Evolutionary conservation across 2,113 vertebrate genomes (phyloP), one percentile per base, ranked within the genome.

Genomic region (Macquaria australasica): DNA sequence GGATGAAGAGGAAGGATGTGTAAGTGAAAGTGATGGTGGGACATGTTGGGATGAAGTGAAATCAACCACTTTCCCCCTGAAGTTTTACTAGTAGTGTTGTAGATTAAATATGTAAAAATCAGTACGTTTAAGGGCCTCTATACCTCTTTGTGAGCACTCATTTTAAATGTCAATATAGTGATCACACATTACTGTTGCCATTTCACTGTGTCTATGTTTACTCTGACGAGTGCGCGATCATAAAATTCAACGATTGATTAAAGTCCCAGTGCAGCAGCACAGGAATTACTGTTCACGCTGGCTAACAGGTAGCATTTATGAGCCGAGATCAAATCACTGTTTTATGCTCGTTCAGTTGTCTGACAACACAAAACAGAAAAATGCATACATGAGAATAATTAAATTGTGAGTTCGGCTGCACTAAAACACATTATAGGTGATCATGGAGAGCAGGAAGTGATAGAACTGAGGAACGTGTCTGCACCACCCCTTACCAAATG

Each of bases 91-190:
- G 34, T 56, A 68, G 67, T n/a, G 70, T 16, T 31, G 43, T 77
- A 73, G 48, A 91, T 86, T 72, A 78, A 18, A 48, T 20, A 58
- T 81, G 58, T 82, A 83, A 88, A 53, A 73, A 81, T 43, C 31
- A 37, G 43, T 63, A 28, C 3, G n/a, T 51, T 85, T 73, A 64
- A 75, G 6, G 43, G 50, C 41, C 39, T 81, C 21, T 45, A n/a
- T 77, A 48, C 16, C 8, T 71, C 58, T 79, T 69, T 37, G 11
- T 37, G n/a, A 69, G 45, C 2, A 50, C 21, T 55, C 7, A 9
- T 70, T 82, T 37, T 39, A 79, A 84, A 84, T 69, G 25, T 58
- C 45, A 73, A 21, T 64, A 66, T 60, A 51, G 18, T 56, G 55
- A 79, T 37, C 53, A 8, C 11, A 48, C 25, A 23, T 58, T 56